Evolutionary conservation across 2,113 vertebrate species (phyloP), one percentile per base, ranked within the genome.

Genomic region (Hippocampus comes): DNA sequence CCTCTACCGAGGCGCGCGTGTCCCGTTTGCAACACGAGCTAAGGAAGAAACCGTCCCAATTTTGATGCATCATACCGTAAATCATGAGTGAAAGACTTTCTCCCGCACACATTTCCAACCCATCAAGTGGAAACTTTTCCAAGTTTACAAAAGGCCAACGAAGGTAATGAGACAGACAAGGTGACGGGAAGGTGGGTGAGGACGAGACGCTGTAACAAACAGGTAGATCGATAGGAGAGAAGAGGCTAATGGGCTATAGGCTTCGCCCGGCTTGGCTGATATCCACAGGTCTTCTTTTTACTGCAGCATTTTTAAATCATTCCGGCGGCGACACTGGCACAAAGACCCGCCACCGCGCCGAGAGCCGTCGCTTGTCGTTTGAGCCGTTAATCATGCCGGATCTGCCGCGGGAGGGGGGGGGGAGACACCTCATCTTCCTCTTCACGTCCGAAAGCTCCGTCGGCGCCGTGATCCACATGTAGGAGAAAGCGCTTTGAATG

Each of bases 381-480:
- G 82, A 89, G 87, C 89, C 70, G 81, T 82, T 90, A 89, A 93
- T 90, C 87, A 66, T 20, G 4, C 27, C 34, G 80, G 86, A 90
- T 89, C 81, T 73, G 81, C 34, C 2, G 76, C 27, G 43, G 14
- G 14, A 5, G 34, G 5, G 34, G 70, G 74, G 78, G 71, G 81
- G 76, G 73, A n/a, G n/a, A n/a, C n/a, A 80, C 4, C 56, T 61
- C 59, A 34, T 34, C 25, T 61, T 61, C 53, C 27, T 27, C 30
- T 34, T 61, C 27, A 61, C 27, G 6, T 61, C 15, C 15, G 34
- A 84, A 87, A 88, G 78, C 81, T 80, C 64, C 56, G 71, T 79
- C 76, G 82, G 67, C 42, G 72, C 74, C 72, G 25, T 83, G 83
- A 90, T 87, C 84, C 78, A 81, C 81, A 76, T 82, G 79, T 78